Evolutionary conservation across 2,797 vertebrate species (phyloP).

Genomic region (Gymnoscopelus braueri): DNA sequence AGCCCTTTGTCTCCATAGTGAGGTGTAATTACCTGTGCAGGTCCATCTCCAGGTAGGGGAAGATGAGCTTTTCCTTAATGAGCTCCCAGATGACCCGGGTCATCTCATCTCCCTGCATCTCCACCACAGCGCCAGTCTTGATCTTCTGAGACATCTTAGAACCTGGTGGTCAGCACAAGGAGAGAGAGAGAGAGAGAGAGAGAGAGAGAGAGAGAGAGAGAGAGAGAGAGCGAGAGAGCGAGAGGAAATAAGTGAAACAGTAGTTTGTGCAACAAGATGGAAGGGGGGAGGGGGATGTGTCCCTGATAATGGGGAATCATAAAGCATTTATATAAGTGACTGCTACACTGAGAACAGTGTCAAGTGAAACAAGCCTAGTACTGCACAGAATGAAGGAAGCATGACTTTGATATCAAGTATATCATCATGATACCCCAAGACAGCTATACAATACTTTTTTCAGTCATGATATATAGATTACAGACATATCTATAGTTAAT

Average conservation of each 20-base stretch:
- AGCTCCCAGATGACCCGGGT: slow-evolving; percentile 97
- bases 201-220: not conserved
- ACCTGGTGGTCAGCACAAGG: slow-evolving; percentile 25
- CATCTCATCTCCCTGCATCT: slow-evolving; percentile 99
- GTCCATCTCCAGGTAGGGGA: slow-evolving; percentile 94
- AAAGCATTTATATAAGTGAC: not conserved
- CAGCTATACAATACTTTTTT: no score
- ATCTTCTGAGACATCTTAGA: slow-evolving; percentile 93
- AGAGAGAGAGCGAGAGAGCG: not conserved
- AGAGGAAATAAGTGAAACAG: not conserved
- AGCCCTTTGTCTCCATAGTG: not conserved
- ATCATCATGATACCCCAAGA: no score
- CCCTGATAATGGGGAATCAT: not conserved
- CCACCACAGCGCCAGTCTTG: slow-evolving; percentile 91
- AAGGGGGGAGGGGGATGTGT: no score
- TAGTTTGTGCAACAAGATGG: not conserved
- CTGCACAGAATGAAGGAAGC: slow-evolving; percentile 36
- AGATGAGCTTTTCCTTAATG: slow-evolving; percentile 97
- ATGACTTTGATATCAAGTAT: no score
- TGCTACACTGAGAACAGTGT: not conserved
- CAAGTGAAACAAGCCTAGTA: not conserved
- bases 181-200: not conserved
- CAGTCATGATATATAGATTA: no score
- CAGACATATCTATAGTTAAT: slow-evolving; percentile 4
- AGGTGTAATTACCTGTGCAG: slow-evolving; percentile 89